Base-by-base conservation (phyloP, 2,113 vertebrate species). In the Pedionomus torquatus region DNA sequence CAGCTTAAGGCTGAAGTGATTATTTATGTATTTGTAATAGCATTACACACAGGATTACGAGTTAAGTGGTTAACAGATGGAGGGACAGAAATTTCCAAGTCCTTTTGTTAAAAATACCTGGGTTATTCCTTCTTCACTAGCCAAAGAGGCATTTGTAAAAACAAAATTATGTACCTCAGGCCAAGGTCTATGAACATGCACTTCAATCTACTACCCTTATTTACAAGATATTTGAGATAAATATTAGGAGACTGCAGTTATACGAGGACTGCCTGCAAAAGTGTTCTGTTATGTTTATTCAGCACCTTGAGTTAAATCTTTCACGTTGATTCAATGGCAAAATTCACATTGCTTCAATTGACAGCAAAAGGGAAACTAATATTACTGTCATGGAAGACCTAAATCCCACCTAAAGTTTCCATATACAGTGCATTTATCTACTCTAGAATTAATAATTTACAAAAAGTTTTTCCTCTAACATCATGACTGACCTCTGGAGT, bases 11-110 rank as follows among this genome's bases (percentile, higher is more conserved):
- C 51, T 90, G n/a, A 92, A 83, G 33, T 30, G 5, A 64, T 78
- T 81, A 60, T 93, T 90, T 75, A 78, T 48, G 39, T 37, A 85
- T 86, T 90, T 90, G 49, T 96, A 95, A 95, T 84, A 96, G 76
- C 66, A 76, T 83, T 91, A 90, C 28, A 54, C 61, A 55, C 14
- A 77, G 63, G 87, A 96, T 96, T 96, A 89, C 33, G 72, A 92
- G 21, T 52, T 78, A 94, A 85, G 49, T 80, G 58, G 57, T 80
- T 95, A 83, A n/a, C 49, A 94, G 76, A 95, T 54, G 46, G 55
- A 68, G 63, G 37, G 52, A 89, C 61, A 93, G 76, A 88, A 48
- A 89, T 94, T 96, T 95, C n/a, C 21, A 80, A 65, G 13, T 57
- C 58, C 17, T 77, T 72, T 57, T 46, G 19, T 92, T 75, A 83